These are phyloP conservation scores for Gandaritis pyraliata DNA, from an alignment of 2,888 invertebrate genomes.

Conservation along the genomic window DNA sequence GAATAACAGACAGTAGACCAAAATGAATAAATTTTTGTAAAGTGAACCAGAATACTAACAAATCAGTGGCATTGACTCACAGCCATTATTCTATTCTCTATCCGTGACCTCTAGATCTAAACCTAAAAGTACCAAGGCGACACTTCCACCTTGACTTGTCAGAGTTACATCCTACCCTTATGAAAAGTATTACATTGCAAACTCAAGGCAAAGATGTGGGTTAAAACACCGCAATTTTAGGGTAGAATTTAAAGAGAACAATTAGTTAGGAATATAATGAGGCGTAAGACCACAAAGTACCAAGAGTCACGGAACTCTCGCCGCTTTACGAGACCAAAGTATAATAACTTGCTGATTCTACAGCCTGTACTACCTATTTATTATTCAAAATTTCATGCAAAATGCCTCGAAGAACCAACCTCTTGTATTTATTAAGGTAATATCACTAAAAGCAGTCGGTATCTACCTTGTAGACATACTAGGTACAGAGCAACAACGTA, in stretches of 20 bases:
- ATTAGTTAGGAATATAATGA: conserved; percentile 11
- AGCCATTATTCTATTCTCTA: no score
- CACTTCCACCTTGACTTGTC: no score
- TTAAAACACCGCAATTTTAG: background rate
- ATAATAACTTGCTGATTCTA: conserved; percentile 23
- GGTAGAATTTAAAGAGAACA: conserved; percentile 9
- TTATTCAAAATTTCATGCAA: conserved; percentile 31
- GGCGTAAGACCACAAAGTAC: conserved; percentile 4
- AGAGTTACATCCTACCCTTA: no score
- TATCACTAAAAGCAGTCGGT: conserved; percentile 32
- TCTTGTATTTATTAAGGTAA: conserved; percentile 28
- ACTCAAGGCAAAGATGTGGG: background rate
- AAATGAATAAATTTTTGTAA: no score
- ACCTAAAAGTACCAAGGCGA: no score
- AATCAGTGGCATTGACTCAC: no score
- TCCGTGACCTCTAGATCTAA: no score
- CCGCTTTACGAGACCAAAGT: conserved; percentile 1
- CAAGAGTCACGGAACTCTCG: conserved; percentile 7
- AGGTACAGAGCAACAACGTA: conserved; percentile 12
- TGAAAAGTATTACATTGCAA: background rate
- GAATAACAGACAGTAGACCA: no score
- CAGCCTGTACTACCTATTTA: conserved; percentile 17
- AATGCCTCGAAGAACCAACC: conserved; percentile 14
- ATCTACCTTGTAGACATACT: background rate
- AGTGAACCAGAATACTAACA: no score